Conservation (phyloP, 2,113 vertebrate genomes). For the Ascaphus truei region DNA sequence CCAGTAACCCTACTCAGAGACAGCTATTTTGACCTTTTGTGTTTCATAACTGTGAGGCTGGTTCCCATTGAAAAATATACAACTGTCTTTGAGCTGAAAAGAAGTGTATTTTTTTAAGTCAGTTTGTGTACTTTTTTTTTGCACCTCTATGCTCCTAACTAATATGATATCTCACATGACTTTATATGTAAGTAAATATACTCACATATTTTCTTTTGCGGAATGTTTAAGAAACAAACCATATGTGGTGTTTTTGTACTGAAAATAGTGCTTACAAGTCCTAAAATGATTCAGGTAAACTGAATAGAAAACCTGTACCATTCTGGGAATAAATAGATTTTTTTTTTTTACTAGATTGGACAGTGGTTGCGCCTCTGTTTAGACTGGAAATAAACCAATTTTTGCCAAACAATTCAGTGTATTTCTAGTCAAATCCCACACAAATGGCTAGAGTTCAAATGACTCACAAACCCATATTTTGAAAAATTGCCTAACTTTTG, state of each 20-base stretch:
- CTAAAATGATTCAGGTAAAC: not conserved
- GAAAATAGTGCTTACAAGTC: not conserved
- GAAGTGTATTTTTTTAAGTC: too few species aligned
- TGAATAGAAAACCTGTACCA: not conserved
- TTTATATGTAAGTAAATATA: not conserved
- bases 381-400: not conserved
- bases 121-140: not conserved
- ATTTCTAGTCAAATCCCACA: not conserved
- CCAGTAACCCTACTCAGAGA: too few species aligned
- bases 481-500: not conserved
- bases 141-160: not conserved
- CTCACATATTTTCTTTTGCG: not conserved
- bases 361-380: constrained; percentile 7
- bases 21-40: too few species aligned
- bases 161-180: not conserved
- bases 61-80: too few species aligned
- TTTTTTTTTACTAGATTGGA: not conserved
- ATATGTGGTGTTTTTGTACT: not conserved
- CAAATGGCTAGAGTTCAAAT: not conserved
- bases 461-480: not conserved
- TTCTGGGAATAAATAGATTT: not conserved
- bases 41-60: too few species aligned
- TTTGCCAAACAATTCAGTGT: constrained; percentile 10
- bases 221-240: not conserved
- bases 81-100: too few species aligned